A percentile compares a stretch with the other conserved stretches of the same genome.
Conservation (phyloP, 2,113 vertebrate species). For the Aramus guarauna region DNA sequence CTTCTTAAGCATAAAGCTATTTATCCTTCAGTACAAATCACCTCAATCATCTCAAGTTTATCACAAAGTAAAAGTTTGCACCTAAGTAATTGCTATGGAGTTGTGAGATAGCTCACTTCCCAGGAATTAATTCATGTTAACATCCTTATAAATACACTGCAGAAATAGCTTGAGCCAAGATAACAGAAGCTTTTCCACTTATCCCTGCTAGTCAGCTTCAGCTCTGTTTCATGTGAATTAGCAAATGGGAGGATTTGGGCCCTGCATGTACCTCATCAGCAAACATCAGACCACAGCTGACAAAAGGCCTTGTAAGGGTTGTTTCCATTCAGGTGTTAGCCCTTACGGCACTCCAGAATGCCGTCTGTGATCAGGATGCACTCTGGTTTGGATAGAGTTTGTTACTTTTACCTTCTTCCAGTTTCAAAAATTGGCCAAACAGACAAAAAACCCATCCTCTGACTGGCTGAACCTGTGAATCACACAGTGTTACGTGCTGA, state of each 20-base stretch:
- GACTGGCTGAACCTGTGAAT: background rate
- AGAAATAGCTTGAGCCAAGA: background rate
- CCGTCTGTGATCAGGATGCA: background rate
- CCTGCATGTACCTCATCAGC: background rate
- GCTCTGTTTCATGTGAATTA: background rate
- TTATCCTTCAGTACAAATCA: background rate
- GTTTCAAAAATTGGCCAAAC: background rate
- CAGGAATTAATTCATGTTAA: background rate
- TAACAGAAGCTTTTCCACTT: background rate
- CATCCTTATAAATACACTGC: background rate
- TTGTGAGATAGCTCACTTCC: background rate
- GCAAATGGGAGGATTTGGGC: background rate
- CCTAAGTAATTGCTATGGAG: background rate
- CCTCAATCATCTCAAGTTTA: background rate
- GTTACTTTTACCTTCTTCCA: background rate
- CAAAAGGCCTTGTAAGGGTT: background rate
- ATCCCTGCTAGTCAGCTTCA: background rate
- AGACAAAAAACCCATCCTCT: background rate
- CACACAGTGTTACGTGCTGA: background rate
- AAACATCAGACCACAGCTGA: background rate
- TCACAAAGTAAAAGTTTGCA: background rate
- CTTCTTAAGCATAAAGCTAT: background rate
- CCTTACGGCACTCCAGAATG: background rate
- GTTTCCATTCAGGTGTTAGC: background rate
- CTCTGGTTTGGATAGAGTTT: background rate